Base-by-base conservation (phyloP, 2,797 vertebrate species). In the Dicrostonyx torquatus region DNA sequence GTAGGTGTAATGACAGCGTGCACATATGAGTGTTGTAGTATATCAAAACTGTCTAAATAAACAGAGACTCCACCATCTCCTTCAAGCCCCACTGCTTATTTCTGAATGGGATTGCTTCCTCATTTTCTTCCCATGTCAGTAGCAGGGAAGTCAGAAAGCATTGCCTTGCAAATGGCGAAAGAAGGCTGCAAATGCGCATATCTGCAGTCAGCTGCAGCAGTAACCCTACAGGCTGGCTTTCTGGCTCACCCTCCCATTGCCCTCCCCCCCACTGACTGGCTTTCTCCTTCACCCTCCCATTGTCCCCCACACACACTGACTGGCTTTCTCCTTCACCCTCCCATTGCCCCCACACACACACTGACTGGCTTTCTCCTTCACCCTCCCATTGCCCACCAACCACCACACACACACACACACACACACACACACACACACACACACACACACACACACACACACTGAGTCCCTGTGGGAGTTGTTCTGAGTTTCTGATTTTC, bases 401-500 rank as follows among this genome's bases (percentile, higher is more conserved):
- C 15, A 0, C 4, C 1, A 5, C 53, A 53, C 15, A 53, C 53
- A 53, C 15, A 53, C n/a, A n/a, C n/a, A n/a, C n/a, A n/a, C n/a
- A n/a, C n/a, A n/a, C n/a, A n/a, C n/a, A n/a, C n/a, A 50, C 48
- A 53, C 50, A 53, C 50, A 53, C 14, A 53, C 50, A 53, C 50
- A 53, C 53, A 53, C 53, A 53, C 53, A 53, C 53, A 53, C 53
- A 53, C 53, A 17, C 53, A 53, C 53, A 53, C 15, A 55, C 53
- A 55, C 53, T 4, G 3, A 50, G 84, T 97, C 97, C 96, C 97
- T 72, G 13, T 90, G 97, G 97, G 90, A 95, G 93, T 97, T 43
- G 94, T 88, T 96, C 72, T 10, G 90, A 93, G 82, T 87, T 91
- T 98, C 45, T 97, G 97, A 97, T 98, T 98, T 97, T 96, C 94